Evolutionary conservation across 2,797 vertebrate species (phyloP), one percentile per base, ranked within the genome.

Genomic region (Danio albolineatus): DNA sequence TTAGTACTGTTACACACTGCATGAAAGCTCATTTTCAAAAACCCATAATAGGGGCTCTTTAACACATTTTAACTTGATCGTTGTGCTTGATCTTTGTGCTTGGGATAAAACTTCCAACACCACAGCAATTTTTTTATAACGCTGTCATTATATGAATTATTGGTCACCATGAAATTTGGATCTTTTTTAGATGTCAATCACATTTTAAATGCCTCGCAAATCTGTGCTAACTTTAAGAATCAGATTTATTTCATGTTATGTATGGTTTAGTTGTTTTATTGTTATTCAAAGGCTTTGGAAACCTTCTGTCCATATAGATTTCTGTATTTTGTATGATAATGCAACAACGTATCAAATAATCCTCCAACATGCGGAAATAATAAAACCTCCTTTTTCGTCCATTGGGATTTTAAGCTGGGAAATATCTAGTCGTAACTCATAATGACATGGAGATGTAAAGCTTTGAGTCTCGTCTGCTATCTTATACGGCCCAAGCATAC

Each of bases 381-480:
- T 60, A 43, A 78, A 78, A 61, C 17, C 13, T 3, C n/a, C 39
- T 60, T 70, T 69, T 60, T 61, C 51, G 38, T 67, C 62, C 17
- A 4, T 21, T 77, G 19, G 39, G 39, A 57, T 39, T 61, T 57
- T 14, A 69, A 12, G 54, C 43, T 69, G 13, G 8, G 10, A 69
- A 70, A 51, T 78, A 41, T 78, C 43, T 67, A 60, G 54, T 60
- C 44, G 13, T 49, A 56, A 69, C 54, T 59, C 43, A 9, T 53
- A 78, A 70, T 69, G 54, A 78, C 76, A 78, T 69, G 65, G 54
- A 78, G 76, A 70, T 78, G 65, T 70, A 49, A 70, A 51, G 76
- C 65, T 70, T 38, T 14, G 41, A 49, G 43, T 77, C 41, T 67
- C n/a, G 17, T 49, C 17, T 61, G 54, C 56, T 79, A 79, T 79